Evolutionary conservation across 2,888 invertebrate species (phyloP).

Genomic region (Horisme vitalbata): DNA sequence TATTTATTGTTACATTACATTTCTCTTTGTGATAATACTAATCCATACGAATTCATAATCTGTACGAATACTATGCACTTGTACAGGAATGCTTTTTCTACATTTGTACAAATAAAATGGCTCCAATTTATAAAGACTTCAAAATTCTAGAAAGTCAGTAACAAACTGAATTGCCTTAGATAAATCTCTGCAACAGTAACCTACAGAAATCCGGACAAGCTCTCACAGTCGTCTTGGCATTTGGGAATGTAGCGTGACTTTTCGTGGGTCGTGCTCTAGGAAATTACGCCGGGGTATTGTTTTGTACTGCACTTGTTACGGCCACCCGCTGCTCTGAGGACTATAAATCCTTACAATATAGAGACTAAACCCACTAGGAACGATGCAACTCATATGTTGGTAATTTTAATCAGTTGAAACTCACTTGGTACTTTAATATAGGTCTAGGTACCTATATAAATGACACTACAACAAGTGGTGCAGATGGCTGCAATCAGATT

Average conservation of each 20-base stretch:
- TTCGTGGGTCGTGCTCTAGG: constrained; percentile 38
- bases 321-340: constrained; percentile 12
- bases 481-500: too few species aligned
- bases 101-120: too few species aligned
- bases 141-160: too few species aligned
- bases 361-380: constrained; percentile 1
- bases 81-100: too few species aligned
- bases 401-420: too few species aligned
- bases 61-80: too few species aligned
- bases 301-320: constrained; percentile 57
- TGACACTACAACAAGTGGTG: too few species aligned
- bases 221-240: constrained; percentile 19
- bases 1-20: too few species aligned
- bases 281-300: constrained; percentile 60
- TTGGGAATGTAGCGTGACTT: constrained; percentile 17
- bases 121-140: too few species aligned
- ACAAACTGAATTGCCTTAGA: background rate
- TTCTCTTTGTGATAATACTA: too few species aligned
- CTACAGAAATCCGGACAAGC: constrained; percentile 10
- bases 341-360: constrained; percentile 17
- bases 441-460: too few species aligned
- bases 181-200: constrained; percentile 7
- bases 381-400: background rate
- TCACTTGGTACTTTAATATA: constrained; percentile 4
- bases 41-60: too few species aligned